Percentiles rank a stretch among this genome's conserved stretches.
These are phyloP conservation scores for Cynopterus brachyotis DNA, from an alignment of 2,113 vertebrate species.

Conservation along the genomic window DNA sequence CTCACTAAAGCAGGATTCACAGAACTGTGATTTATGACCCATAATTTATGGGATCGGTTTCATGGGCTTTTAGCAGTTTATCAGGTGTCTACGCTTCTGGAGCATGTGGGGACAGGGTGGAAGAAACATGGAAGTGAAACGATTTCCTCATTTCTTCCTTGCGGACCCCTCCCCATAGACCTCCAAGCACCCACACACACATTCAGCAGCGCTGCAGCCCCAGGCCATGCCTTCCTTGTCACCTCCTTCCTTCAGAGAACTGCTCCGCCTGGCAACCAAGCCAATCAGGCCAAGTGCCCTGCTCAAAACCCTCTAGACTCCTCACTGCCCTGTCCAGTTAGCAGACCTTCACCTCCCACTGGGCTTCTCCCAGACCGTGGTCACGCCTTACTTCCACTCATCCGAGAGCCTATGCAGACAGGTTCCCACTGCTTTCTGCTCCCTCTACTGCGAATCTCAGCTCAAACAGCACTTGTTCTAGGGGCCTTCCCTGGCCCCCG, in stretches of 20 bases:
- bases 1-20: neutral
- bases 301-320: neutral
- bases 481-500: neutral
- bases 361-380: neutral
- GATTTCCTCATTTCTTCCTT: neutral
- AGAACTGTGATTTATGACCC: neutral
- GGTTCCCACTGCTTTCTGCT: neutral
- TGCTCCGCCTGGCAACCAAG: neutral
- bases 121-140: neutral
- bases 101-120: rapidly evolving
- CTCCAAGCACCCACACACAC: neutral
- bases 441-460: neutral
- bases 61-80: neutral
- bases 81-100: neutral
- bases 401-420: rapidly evolving
- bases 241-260: neutral
- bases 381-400: neutral
- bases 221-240: rapidly evolving
- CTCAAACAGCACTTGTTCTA: neutral
- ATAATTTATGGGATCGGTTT: neutral
- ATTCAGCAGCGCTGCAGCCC: no score
- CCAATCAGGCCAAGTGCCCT: rapidly evolving
- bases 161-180: neutral
- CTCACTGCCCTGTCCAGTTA: rapidly evolving
- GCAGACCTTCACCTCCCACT: rapidly evolving